Percentiles rank a stretch among this genome's conserved stretches.
Conservation (phyloP, 1,140 invertebrate species). For the Holotrichia oblita region DNA sequence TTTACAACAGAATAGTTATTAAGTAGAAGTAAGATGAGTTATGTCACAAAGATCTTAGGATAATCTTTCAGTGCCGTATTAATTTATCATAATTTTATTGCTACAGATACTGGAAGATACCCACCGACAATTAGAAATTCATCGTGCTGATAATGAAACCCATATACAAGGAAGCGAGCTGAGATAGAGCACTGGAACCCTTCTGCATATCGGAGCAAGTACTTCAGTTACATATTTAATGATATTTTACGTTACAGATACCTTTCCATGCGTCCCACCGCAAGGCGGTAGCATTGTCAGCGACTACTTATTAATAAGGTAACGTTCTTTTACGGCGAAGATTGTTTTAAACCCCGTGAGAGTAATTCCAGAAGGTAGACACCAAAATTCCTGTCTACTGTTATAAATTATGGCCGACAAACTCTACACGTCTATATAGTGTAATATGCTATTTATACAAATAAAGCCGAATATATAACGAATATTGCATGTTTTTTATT, state of each 20-base stretch:
- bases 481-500: too few species aligned
- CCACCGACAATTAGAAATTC: background rate
- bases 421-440: too few species aligned
- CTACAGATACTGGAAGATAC: too few species aligned
- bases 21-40: too few species aligned
- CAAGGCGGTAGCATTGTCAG: background rate
- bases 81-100: too few species aligned
- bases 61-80: too few species aligned
- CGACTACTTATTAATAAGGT: background rate
- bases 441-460: too few species aligned
- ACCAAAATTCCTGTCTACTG: too few species aligned
- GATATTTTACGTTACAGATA: background rate
- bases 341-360: conserved; percentile 15
- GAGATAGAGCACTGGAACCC: background rate
- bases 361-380: background rate
- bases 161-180: background rate
- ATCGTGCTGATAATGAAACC: background rate
- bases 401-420: too few species aligned
- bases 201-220: background rate
- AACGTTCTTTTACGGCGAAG: background rate
- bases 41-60: too few species aligned
- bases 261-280: background rate
- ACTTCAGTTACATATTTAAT: conserved; percentile 6
- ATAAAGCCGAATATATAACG: too few species aligned
- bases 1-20: too few species aligned